Evolutionary conservation across 1,140 invertebrate species (phyloP), one percentile per base, ranked within the genome.

Genomic region (Thalassaphorura encarpata): DNA sequence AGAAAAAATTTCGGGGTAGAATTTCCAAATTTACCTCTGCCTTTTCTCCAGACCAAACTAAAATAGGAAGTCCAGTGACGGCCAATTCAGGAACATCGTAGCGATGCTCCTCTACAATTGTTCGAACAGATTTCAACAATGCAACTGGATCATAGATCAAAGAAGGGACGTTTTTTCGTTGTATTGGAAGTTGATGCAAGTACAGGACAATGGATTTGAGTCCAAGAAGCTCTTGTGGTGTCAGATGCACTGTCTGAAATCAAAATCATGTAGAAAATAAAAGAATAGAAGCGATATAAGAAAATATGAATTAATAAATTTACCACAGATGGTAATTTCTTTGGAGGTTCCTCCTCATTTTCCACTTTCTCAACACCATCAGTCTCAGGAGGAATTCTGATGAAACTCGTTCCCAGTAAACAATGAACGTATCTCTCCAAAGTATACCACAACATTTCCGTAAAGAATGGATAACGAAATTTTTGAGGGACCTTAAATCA

Each of bases 361-460:
- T 73, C 70, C 1, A 56, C 67, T 45, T 50, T 46, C 26, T 67
- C 60, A n/a, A n/a, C n/a, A n/a, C n/a, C n/a, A 11, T 72, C 69
- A 23, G 68, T 64, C 57, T 77, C 74, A 4, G 68, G 64, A 41
- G 75, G 74, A 4, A 78, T 78, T 51, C 83, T 79, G 39, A 90
- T 71, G 71, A 93, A 88, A 29, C 82, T 84, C 56, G 84, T 80
- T 0, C 91, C 91, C 27, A 93, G 74, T 16, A 97, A 72, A 45
- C 88, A 87, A 64, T 85, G 80, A 3, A 97, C 88, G 71, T 97
- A 97, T 31, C 89, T 78, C 66, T 93, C 91, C 33, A 97, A 73
- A 2, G 97, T 92, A 72, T 98, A 98, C 94, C 94, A 98, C 23
- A 95, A 74, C 83, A 97, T 95, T 76, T 97, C 93, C 4, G 87